Evolutionary conservation across 2,888 invertebrate species (phyloP).

Genomic region (Odontocerum albicorne): DNA sequence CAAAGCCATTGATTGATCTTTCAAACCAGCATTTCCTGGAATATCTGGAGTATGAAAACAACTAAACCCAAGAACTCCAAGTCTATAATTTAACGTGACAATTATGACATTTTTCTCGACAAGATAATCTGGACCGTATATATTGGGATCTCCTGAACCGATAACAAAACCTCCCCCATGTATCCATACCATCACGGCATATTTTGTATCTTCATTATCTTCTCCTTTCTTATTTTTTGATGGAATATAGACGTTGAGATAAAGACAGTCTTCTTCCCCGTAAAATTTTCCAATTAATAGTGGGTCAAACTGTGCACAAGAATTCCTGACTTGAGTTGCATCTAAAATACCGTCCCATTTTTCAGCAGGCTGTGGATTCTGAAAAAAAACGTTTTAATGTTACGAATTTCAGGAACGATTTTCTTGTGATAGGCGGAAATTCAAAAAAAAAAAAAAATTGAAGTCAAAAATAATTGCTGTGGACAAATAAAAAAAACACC

Average conservation of each 20-base stretch:
- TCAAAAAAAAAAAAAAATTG: too few relatives aligned
- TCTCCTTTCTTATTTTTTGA: background rate
- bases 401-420: too few relatives aligned
- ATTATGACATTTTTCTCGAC: conserved; percentile 21
- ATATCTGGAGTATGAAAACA: conserved; percentile 23
- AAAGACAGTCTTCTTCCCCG: conserved; percentile 27
- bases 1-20: conserved; percentile 29
- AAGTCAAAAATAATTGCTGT: too few relatives aligned
- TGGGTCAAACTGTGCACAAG: conserved; percentile 10
- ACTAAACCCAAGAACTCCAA: conserved; percentile 24
- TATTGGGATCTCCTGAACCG: conserved; percentile 21
- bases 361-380: conserved; percentile 21
- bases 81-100: conserved; percentile 25
- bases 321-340: background rate
- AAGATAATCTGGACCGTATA: conserved; percentile 24
- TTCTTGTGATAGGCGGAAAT: too few relatives aligned
- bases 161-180: conserved; percentile 26
- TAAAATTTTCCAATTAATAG: background rate
- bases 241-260: conserved; percentile 28
- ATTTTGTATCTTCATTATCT: background rate
- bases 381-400: conserved; percentile 6
- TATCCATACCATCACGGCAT: conserved; percentile 29
- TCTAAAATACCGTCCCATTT: conserved; percentile 20
- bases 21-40: conserved; percentile 30
- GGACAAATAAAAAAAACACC: too few relatives aligned